Conservation (phyloP, 2,797 vertebrate genomes). For the Enteromius paludinosus region DNA sequence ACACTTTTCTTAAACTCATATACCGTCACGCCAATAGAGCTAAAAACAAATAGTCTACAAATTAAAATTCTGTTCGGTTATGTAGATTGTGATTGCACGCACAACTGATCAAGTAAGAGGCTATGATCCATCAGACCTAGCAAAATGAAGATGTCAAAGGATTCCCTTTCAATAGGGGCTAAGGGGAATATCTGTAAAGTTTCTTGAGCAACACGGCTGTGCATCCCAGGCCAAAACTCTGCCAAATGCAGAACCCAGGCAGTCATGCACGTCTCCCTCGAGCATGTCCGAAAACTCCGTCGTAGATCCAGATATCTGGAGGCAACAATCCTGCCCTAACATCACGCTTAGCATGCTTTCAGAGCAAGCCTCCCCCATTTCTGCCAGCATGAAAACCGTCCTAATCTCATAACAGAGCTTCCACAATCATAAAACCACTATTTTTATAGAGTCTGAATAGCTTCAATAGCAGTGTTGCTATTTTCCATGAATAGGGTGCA, state of each 20-base stretch:
- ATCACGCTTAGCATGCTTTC: slow-evolving; percentile 62
- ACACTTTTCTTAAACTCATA: background rate
- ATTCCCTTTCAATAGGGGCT: background rate
- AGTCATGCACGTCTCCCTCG: slow-evolving; percentile 49
- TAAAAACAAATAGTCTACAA: background rate
- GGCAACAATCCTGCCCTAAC: slow-evolving; percentile 40
- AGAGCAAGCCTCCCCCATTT: slow-evolving; percentile 57
- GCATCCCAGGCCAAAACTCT: slow-evolving; percentile 7
- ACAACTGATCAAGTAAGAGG: background rate
- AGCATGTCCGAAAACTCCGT: slow-evolving; percentile 24
- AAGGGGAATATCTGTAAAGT: background rate
- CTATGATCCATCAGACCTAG: background rate
- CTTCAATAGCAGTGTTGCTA: background rate
- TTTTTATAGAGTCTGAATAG: background rate
- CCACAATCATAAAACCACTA: slow-evolving; percentile 60
- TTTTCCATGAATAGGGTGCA: background rate
- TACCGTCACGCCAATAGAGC: background rate
- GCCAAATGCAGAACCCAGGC: slow-evolving; percentile 19
- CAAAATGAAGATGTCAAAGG: background rate
- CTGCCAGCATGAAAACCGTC: slow-evolving; percentile 28
- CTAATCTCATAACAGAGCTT: slow-evolving; percentile 62
- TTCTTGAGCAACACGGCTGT: background rate
- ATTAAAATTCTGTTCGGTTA: slow-evolving; percentile 1
- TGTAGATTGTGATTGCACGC: background rate
- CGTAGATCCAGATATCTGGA: slow-evolving; percentile 11